These are phyloP conservation scores for Chrysaora quinquecirrha DNA, from an alignment of 30 jellyfish, hydroid and myxozoan genomes.

Conservation along the genomic window DNA sequence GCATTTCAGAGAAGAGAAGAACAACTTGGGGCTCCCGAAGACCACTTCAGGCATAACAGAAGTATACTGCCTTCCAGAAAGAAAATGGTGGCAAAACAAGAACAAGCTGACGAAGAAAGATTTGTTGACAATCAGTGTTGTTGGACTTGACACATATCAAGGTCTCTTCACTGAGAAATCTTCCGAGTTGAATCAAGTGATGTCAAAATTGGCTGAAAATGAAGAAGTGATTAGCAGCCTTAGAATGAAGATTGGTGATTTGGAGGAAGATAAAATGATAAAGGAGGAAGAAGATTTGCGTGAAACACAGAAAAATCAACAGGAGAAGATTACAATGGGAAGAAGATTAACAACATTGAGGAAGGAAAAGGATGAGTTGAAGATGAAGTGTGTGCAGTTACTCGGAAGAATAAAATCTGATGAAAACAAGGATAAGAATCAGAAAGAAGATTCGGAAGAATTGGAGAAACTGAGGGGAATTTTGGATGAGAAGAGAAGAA, in stretches of 20 bases:
- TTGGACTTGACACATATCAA: conserved; percentile 9
- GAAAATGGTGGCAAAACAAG: conserved; percentile 22
- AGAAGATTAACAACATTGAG: background rate
- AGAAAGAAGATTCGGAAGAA: background rate
- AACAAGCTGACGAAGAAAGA: conserved; percentile 10
- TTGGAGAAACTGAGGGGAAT: background rate
- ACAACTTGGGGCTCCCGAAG: background rate
- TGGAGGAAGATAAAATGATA: background rate
- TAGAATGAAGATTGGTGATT: background rate
- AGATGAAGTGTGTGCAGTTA: background rate
- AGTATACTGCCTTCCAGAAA: background rate
- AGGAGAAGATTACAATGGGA: background rate
- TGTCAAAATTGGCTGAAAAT: background rate
- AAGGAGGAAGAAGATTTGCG: background rate
- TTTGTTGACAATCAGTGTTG: conserved; percentile 16
- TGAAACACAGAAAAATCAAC: background rate
- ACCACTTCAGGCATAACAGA: background rate
- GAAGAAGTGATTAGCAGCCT: background rate
- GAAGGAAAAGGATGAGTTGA: conserved; percentile 14
- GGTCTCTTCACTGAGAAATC: background rate
- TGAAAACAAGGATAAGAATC: background rate
- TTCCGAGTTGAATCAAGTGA: background rate
- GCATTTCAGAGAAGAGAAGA: background rate
- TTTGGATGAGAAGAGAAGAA: background rate
- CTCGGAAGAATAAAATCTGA: background rate